Conservation (phyloP, 2,797 vertebrate species). For the Amniataba percoides region DNA sequence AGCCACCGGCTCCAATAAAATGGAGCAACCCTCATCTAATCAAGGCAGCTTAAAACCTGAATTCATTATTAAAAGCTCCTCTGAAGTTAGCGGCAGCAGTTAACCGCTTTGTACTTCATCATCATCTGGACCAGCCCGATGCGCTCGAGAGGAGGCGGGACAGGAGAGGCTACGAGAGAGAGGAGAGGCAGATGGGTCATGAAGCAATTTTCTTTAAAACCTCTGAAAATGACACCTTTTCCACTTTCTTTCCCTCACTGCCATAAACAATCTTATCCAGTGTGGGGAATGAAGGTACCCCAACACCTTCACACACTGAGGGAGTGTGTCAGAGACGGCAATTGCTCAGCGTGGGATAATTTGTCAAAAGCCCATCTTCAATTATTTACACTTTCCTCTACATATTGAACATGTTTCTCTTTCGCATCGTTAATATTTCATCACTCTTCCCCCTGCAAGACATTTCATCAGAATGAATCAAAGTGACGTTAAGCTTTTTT, state of each 20-base stretch:
- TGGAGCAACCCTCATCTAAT: slow-evolving; percentile 55
- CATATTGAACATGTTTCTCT: slow-evolving; percentile 87
- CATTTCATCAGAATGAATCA: slow-evolving; percentile 80
- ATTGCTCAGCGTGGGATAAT: slow-evolving; percentile 64
- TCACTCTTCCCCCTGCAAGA: slow-evolving; percentile 66
- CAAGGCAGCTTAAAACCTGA: slow-evolving; percentile 48
- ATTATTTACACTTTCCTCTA: slow-evolving; percentile 83
- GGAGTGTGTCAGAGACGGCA: neutral
- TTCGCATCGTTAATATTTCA: slow-evolving; percentile 82
- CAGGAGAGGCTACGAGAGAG: neutral
- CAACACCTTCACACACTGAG: slow-evolving; percentile 33
- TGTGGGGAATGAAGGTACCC: neutral
- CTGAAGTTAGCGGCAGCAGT: slow-evolving; percentile 42
- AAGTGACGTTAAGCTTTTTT: slow-evolving; percentile 67
- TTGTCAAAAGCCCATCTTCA: slow-evolving; percentile 76
- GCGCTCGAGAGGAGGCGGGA: neutral
- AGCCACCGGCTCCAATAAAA: slow-evolving; percentile 31
- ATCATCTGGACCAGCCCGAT: slow-evolving; percentile 35
- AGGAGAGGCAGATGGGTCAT: slow-evolving; percentile 1
- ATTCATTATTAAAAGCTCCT: slow-evolving; percentile 65
- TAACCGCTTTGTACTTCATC: slow-evolving; percentile 62
- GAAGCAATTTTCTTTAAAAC: slow-evolving; percentile 4
- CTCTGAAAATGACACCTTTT: neutral
- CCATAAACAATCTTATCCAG: neutral
- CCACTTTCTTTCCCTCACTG: neutral